These are phyloP conservation scores for Salminus brasiliensis DNA, from an alignment of 2,113 vertebrate genomes.

Conservation along the genomic window DNA sequence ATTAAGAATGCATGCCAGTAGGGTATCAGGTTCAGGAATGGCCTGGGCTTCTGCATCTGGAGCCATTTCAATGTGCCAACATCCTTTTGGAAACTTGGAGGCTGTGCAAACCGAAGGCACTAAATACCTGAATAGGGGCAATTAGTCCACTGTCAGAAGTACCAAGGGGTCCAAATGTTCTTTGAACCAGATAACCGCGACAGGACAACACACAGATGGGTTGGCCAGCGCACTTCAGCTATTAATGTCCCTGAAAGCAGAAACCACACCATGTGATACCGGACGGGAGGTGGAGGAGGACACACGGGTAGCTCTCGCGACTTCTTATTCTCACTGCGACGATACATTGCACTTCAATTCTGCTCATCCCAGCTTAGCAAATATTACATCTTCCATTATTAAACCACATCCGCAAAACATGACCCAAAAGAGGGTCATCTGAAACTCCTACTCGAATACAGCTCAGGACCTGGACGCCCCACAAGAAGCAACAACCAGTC, in stretches of 20 bases:
- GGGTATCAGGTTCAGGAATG: conserved; percentile 63
- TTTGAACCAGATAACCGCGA: conserved; percentile 13
- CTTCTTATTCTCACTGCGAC: background rate
- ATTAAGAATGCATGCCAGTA: conserved; percentile 75
- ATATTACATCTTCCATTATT: background rate
- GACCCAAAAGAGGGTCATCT: no score
- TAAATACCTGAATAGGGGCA: conserved; percentile 36
- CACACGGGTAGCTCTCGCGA: background rate
- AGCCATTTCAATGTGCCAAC: conserved; percentile 30
- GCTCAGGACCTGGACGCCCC: no score
- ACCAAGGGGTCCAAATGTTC: conserved; percentile 18
- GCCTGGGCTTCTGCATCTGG: conserved; percentile 5
- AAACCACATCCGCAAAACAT: background rate
- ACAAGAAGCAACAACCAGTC: no score
- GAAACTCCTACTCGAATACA: no score
- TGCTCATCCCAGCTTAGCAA: background rate
- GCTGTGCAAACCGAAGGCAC: conserved; percentile 23
- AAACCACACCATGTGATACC: background rate
- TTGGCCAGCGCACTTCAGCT: conserved; percentile 12
- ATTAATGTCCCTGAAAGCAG: background rate
- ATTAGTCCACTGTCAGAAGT: conserved; percentile 31
- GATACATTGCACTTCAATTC: conserved; percentile 2
- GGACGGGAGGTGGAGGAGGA: background rate
- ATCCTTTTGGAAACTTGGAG: conserved; percentile 32
- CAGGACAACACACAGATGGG: background rate